Evolutionary conservation across 2,797 vertebrate genomes (phyloP).

Genomic region (Lagocephalus sceleratus): DNA sequence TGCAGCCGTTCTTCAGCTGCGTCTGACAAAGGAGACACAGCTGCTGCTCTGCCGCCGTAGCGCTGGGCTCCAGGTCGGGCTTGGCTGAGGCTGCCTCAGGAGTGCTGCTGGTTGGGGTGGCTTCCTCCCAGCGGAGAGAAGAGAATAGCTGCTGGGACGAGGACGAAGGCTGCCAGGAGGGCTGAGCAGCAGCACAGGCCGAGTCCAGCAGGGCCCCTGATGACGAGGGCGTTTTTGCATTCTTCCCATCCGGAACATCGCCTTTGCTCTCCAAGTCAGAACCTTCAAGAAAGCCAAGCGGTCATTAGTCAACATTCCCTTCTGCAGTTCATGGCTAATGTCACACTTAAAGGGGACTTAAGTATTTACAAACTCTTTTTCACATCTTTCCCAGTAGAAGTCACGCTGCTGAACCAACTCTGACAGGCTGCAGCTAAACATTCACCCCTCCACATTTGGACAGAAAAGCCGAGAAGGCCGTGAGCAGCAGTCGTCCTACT

Average conservation of each 20-base stretch:
- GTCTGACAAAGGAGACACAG: conserved; percentile 95
- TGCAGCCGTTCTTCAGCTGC: conserved; percentile 93
- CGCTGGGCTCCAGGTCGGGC: conserved; percentile 80
- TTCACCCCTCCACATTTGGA: no score
- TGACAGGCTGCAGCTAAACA: no score
- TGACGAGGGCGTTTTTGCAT: conserved; percentile 36
- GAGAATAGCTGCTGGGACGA: conserved; percentile 31
- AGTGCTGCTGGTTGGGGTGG: conserved; percentile 17
- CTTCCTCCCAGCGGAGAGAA: conserved; percentile 49
- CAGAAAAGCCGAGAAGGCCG: no score
- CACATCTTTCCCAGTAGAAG: no score
- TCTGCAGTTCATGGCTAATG: no score
- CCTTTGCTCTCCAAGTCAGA: conserved; percentile 77
- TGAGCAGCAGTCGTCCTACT: no score
- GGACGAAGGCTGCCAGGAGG: conserved; percentile 35
- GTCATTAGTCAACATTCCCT: no score
- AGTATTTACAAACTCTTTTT: no score
- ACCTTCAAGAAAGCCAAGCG: conserved; percentile 22
- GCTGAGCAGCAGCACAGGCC: conserved; percentile 7
- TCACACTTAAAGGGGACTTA: not conserved
- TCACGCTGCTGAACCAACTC: no score
- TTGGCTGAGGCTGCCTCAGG: conserved; percentile 43
- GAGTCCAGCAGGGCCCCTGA: conserved; percentile 28
- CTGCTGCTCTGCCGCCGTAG: conserved; percentile 73
- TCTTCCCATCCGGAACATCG: conserved; percentile 92